Evolutionary conservation across 2,113 vertebrate genomes (phyloP), one percentile per base, ranked within the genome.

Genomic region (Xiphophorus hellerii): DNA sequence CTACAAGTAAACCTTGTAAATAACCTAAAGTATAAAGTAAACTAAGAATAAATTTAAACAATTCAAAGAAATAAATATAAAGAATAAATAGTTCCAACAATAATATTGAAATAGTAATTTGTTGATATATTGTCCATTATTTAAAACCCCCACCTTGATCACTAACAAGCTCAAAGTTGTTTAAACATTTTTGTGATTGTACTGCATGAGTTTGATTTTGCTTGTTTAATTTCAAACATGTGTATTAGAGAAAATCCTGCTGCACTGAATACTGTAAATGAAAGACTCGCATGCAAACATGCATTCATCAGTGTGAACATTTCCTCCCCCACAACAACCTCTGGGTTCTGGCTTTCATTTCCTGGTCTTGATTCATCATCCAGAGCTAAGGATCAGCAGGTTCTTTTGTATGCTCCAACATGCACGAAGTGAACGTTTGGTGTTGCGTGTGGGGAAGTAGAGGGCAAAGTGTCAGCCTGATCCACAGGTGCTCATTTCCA

Each of bases 401-500:
- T 28, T 68, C 22, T 42, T 68, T 68, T 48, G 65, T 67, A 48
- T 68, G 42, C 66, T 29, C 2, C 42, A 48, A 30, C 66, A 68
- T 68, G 66, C 27, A 30, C 39, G 0, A 22, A 48, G 27, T 11
- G 39, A 48, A 15, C 28, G 37, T 68, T 68, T 27, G 17, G 17
- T 48, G 42, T 68, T 48, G 29, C 29, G 30, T 30, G 28, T 68
- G 66, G 66, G 39, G 42, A 48, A 37, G 39, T 28, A 58, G 51
- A 58, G 25, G 22, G 51, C 51, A 58, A 58, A 58, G 25, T 58
- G 51, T 58, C 51, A 58, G 51, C 7, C 28, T 12, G 27, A 17
- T 11, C 39, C 27, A 48, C 39, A 39, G 42, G 66, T 29, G 39
- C 14, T 48, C 27, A 44, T 14, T 68, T 68, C 10, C 66, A 68